Base-by-base conservation (phyloP, 2,113 vertebrate genomes). In the Urocynchramus pylzowi region DNA sequence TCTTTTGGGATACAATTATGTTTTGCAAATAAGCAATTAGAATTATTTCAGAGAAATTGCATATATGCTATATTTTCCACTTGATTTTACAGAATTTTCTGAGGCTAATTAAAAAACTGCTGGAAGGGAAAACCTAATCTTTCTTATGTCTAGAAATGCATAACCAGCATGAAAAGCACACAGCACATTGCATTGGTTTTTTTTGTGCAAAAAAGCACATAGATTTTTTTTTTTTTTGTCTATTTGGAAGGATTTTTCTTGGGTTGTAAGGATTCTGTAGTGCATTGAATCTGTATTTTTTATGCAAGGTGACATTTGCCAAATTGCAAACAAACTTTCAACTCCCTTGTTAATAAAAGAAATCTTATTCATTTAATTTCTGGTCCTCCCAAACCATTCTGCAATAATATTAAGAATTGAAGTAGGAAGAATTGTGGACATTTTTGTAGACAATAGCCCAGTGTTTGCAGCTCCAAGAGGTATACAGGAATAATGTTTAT, bases 51-150 rank as follows among this genome's bases (percentile, higher is more conserved):
- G 35, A 57, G 10, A 73, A 81, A 44, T 24, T 3, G 12, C 21
- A 70, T 4, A 44, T 50, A 52, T 63, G 16, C 5, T 74, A 1
- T 42, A 76, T 64, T 87, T 95, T 93, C 57, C 22, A 67, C 50
- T 73, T 33, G 8, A 54, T 68, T 84, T 70, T 82, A 64, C n/a
- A 53, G 49, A 64, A 54, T 82, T 85, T 94, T 85, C 35, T 56
- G 17, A 44, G 27, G n/a, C 23, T 88, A 80, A 87, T 85, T 91
- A 76, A 80, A 84, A 85, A 75, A 21, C 16, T 83, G 17, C 59
- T 83, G 19, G 6, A 54, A 49, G 10, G 41, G 31, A 49, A 59
- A 47, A 61, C 27, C 12, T 7, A 57, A 10, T 26, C 2, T 84
- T 82, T 76, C 41, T 45, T 49, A 49, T 2, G 4, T 68, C 50